phyloP scores from a whole-genome alignment of 2,113 vertebrate genomes.

The Beaufortia kweichowensis region DNA sequence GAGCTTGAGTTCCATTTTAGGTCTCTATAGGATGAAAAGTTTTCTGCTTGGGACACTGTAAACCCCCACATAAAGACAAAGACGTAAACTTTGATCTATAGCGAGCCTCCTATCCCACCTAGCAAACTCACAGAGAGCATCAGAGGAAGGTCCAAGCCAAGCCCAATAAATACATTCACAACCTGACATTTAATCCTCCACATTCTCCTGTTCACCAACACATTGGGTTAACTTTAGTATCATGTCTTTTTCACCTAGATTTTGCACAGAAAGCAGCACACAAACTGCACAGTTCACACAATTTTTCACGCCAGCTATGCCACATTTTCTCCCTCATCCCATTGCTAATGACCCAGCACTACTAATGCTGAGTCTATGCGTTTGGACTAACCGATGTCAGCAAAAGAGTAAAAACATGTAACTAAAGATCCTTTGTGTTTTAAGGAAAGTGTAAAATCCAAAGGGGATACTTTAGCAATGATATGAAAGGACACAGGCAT shows the following conservation, averaged over 20 bases:
- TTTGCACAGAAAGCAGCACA: neutral
- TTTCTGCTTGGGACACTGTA: slow-evolving; percentile 14
- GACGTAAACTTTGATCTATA: slow-evolving; percentile 21
- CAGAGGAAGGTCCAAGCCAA: neutral
- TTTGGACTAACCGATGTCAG: slow-evolving; percentile 15
- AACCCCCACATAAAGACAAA: neutral
- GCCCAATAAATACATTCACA: slow-evolving; percentile 17
- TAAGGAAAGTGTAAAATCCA: slow-evolving; percentile 5
- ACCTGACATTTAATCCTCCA: neutral
- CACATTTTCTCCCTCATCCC: slow-evolving; percentile 3
- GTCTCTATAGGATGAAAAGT: neutral
- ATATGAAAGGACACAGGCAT: slow-evolving; percentile 4
- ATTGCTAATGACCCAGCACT: neutral
- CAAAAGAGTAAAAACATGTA: slow-evolving; percentile 16
- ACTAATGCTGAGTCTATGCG: neutral
- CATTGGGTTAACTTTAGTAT: neutral
- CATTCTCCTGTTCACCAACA: neutral
- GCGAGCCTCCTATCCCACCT: neutral
- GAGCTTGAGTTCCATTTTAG: slow-evolving; percentile 14
- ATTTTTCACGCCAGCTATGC: neutral
- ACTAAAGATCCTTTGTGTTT: neutral
- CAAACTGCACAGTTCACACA: slow-evolving; percentile 11
- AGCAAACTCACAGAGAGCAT: slow-evolving; percentile 9
- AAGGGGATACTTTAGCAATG: neutral
- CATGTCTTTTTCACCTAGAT: neutral